Percentiles rank a stretch among this genome's conserved stretches.
These are phyloP conservation scores for Nycticryphes semicollaris DNA, from an alignment of 2,113 vertebrate genomes.

Conservation along the genomic window DNA sequence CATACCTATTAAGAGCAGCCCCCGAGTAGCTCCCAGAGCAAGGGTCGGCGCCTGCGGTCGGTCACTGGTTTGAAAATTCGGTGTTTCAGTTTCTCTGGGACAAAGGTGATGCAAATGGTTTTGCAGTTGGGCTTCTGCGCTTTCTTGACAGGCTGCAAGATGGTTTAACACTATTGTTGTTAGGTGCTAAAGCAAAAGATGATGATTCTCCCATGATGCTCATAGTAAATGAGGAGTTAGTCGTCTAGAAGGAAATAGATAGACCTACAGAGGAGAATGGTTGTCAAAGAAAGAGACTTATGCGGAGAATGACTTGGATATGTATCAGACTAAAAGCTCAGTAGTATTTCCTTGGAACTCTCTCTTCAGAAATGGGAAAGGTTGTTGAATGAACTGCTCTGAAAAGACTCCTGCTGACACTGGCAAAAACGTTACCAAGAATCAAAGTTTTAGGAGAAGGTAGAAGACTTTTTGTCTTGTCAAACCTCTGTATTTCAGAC, in stretches of 20 bases:
- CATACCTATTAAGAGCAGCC: neutral
- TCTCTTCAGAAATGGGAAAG: neutral
- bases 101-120: neutral
- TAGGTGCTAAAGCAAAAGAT: neutral
- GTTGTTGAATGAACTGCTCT: neutral
- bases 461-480: neutral
- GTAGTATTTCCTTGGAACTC: neutral
- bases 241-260: neutral
- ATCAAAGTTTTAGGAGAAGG: neutral
- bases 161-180: neutral
- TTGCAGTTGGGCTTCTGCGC: neutral
- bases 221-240: neutral
- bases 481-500: neutral
- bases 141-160: neutral
- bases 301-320: neutral
- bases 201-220: neutral
- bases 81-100: neutral
- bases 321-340: neutral
- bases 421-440: neutral
- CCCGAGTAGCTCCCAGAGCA: neutral
- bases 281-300: neutral
- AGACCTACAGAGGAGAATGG: neutral
- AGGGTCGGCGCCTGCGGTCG: rapidly evolving
- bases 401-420: neutral
- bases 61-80: neutral